These are phyloP conservation scores for Drosophila littoralis DNA, from an alignment of 1,140 invertebrate genomes.

Conservation along the genomic window DNA sequence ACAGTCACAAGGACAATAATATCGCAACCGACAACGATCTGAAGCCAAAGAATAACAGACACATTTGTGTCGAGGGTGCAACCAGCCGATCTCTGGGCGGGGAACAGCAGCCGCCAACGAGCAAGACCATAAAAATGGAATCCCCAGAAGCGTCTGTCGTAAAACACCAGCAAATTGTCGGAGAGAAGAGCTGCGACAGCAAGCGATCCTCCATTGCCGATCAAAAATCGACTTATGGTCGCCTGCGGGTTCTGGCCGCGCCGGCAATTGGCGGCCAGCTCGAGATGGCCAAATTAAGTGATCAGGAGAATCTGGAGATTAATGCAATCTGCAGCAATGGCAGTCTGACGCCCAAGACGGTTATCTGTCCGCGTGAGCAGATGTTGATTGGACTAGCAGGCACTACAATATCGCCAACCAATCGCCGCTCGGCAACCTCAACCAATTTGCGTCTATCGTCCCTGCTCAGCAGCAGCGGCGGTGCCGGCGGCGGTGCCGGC, in stretches of 20 bases:
- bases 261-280: conserved; percentile 54
- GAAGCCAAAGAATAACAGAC: conserved; percentile 20
- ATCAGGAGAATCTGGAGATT: conserved; percentile 22
- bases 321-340: conserved; percentile 10
- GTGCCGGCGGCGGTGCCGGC: conserved; percentile 23
- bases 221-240: conserved; percentile 86
- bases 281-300: conserved; percentile 25
- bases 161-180: background rate
- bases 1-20: conserved; percentile 1
- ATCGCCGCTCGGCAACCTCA: conserved; percentile 65
- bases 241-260: conserved; percentile 87
- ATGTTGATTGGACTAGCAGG: conserved; percentile 26
- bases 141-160: background rate
- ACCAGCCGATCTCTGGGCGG: conserved; percentile 5
- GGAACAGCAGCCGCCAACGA: conserved; percentile 21
- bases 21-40: conserved; percentile 1
- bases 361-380: conserved; percentile 39
- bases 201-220: conserved; percentile 41
- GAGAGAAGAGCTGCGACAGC: conserved; percentile 43
- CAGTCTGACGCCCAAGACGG: conserved; percentile 19
- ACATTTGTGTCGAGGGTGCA: background rate
- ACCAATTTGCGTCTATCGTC: conserved; percentile 80
- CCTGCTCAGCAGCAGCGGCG: conserved; percentile 79
- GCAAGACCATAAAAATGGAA: conserved; percentile 4
- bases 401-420: conserved; percentile 44